A percentile compares a stretch with the other conserved stretches of the same genome.
Evolutionary conservation across 2,888 invertebrate genomes (phyloP).

Genomic region (Drosophila buzzatii): DNA sequence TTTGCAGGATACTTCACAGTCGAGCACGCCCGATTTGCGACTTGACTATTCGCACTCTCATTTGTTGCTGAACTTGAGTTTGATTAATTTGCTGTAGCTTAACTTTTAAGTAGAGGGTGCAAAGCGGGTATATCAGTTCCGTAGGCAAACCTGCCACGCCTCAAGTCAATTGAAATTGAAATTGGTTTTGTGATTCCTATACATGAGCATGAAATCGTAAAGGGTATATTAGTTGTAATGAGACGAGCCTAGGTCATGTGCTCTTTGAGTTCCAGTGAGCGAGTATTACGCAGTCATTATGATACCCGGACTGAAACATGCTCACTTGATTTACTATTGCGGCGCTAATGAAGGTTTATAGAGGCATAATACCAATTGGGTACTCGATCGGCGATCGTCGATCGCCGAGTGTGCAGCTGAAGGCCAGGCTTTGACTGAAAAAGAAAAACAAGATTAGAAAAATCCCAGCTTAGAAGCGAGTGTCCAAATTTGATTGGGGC

Average conservation of each 20-base stretch:
- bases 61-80: not conserved
- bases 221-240: not conserved
- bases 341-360: constrained; percentile 1
- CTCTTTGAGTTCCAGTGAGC: too few relatives aligned
- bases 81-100: not conserved
- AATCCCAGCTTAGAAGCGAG: not conserved
- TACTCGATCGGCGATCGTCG: constrained; percentile 3
- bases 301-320: too few relatives aligned
- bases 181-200: not conserved
- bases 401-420: not conserved
- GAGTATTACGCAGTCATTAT: not conserved
- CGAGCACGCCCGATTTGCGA: not conserved
- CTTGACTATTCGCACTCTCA: not conserved
- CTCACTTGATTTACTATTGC: not conserved
- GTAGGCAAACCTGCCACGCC: not conserved
- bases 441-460: not conserved
- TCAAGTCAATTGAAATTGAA: not conserved
- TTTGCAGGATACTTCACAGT: not conserved
- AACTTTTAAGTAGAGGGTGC: not conserved
- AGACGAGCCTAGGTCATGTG: too few relatives aligned
- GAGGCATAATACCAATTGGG: not conserved
- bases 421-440: not conserved
- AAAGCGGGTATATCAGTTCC: not conserved
- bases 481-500: constrained; percentile 17
- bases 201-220: not conserved